Base-by-base conservation (phyloP, 2,797 vertebrate genomes). In the Alca torda region DNA sequence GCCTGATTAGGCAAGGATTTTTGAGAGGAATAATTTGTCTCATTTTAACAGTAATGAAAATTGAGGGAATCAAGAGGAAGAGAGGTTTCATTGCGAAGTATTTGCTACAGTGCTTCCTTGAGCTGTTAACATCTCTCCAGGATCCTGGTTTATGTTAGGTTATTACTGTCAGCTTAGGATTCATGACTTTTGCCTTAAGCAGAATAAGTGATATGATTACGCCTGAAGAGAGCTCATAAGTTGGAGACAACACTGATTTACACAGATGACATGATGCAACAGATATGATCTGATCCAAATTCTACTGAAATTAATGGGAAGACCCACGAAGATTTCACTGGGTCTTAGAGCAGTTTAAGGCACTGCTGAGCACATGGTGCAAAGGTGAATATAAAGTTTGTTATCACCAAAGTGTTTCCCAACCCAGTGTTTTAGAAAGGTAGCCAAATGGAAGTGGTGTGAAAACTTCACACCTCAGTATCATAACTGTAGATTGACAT, bases 221-320 rank as follows among this genome's bases (percentile, higher is more conserved):
- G 81, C 78, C 86, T 90, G 83, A 91, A 87, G 54, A 91, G 78
- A 96, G 35, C 51, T 84, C 81, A 26, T 87, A 96, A 95, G 59
- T 67, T 95, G 82, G 79, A 74, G 83, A 26, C 80, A 81, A 63
- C 60, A 19, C 31, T 68, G 54, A 67, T 89, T 89, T 86, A 64
- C 79, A 94, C 69, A 87, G 56, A 57, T 86, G 13, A 33, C 72
- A 25, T 81, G 75, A 73, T 86, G 53, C 13, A 13, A 5, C 14
- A 26, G 31, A 48, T 88, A 23, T 46, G 39, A 67, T 80, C 73
- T 59, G 74, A 64, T 84, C 77, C 76, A 65, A 83, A 76, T 51
- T 41, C 39, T 93, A 18, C 48, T 79, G 80, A 90, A 84, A 73
- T 84, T 79, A 79, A 87, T 63, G 56, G 51, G 23, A 60, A 76